Percentiles rank a stretch among this genome's conserved stretches.
Evolutionary conservation across 2,113 vertebrate species (phyloP).

Genomic region (Anolis carolinensis): DNA sequence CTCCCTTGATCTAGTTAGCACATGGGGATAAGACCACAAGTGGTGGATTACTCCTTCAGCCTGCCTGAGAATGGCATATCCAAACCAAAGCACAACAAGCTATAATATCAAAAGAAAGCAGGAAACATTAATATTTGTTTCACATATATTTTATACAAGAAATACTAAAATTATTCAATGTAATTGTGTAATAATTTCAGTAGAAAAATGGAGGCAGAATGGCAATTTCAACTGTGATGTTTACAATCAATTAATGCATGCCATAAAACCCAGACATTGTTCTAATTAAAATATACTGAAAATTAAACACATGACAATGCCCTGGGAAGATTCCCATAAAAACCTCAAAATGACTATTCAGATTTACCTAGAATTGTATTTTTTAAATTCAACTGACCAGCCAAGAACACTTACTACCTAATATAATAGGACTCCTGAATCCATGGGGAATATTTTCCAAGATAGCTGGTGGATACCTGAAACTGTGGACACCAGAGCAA

Average conservation of each 20-base stretch:
- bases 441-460: too few relatives aligned
- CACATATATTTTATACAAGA: not conserved
- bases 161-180: not conserved
- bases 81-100: not conserved
- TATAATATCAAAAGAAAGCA: not conserved
- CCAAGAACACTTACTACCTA: not conserved
- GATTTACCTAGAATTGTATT: not conserved
- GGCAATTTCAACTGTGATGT: not conserved
- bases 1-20: too few relatives aligned
- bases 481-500: too few relatives aligned
- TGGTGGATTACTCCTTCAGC: too few relatives aligned
- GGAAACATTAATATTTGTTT: not conserved
- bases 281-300: not conserved
- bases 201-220: not conserved
- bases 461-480: too few relatives aligned
- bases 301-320: not conserved
- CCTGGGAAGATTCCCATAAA: not conserved
- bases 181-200: not conserved
- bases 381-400: not conserved
- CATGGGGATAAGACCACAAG: too few relatives aligned
- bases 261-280: not conserved
- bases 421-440: not conserved
- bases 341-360: not conserved
- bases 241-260: not conserved
- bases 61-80: not conserved